Evolutionary conservation across 2,888 invertebrate species (phyloP), one percentile per base, ranked within the genome.

Genomic region (Stegophylla sp.): DNA sequence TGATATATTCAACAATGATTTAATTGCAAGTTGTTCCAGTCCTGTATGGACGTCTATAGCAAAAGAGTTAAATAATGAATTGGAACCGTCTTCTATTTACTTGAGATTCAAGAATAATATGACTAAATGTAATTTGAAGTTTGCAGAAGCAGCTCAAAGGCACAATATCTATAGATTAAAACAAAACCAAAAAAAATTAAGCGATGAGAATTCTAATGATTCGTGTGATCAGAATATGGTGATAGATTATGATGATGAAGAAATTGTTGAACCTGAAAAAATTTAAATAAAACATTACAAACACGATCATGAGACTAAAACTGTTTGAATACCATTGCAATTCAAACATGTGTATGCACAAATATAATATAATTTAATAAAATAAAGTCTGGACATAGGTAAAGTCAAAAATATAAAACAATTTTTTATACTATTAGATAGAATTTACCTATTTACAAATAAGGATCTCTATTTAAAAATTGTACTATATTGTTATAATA

Each of bases 81-180:
- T 69, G 23, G 69, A 69, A 28, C 79, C 79, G n/a, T 48, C 66
- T 9, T 34, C 43, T 1, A 61, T 71, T 23, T 71, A 71, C n/a
- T 71, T 41, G 13, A 79, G 59, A 15, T 79, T 79, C 1, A 71
- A 51, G 3, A 79, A 79, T 61, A 79, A 79, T 15, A 61, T 79
- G 79, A 67, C 48, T 41, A 79, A 61, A 61, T 71, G 71, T 51
- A 79, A 79, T 17, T 3, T 61, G 7, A 79, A 79, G 1, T 79
- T 79, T 79, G 45, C 79, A 23, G 79, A 79, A 79, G 79, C 79
- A 4, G 79, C 71, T n/a, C 59, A 71, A 51, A 79, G 79, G 51
- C 69, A 79, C n/a, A 79, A 61, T 71, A 7, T 41, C 2, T 23
- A 41, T 45, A 51, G 71, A 71, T 59, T 56, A 63, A 71, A 79